Base-by-base conservation (phyloP, 1,140 invertebrate species). In the Ceratina australensis region DNA sequence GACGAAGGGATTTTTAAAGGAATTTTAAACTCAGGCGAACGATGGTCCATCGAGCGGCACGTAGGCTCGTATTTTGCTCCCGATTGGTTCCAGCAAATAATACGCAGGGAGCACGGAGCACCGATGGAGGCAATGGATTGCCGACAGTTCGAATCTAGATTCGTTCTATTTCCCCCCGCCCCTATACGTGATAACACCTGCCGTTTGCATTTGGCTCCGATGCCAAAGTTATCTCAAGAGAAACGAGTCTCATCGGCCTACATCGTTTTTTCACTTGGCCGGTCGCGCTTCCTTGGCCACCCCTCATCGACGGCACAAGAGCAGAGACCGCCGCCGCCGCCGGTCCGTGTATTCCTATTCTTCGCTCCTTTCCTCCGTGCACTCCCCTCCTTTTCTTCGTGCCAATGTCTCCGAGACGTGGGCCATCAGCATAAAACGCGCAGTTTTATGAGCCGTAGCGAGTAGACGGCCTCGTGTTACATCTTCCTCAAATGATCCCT, bases 381-480 rank as follows among this genome's bases (percentile, higher is more conserved):
- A 8, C 50, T 1, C 59, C n/a, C n/a, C 10, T 15, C 52, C 80
- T 88, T 85, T 83, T 73, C 78, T 87, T 79, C 82, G 83, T 87
- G 87, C 88, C 87, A 89, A 90, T 88, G 87, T 90, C 84, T 77
- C 63, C 78, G 76, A 86, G 83, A 87, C 81, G 80, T 74, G 65
- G 60, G 79, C 87, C 89, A 91, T 91, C 89, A 91, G 89, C 89
- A 90, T 91, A 91, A 91, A 91, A 89, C 85, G 88, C 81, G 84
- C 80, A 74, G 86, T 88, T 91, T 91, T 91, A 91, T 87, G 90
- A 91, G 85, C 87, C 88, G 87, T 91, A 90, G 86, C 87, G 83
- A 85, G 83, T 87, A 87, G 87, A 90, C 86, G 82, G 83, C 88
- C 84, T 86, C 87, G 86, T 83, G 84, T 91, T 89, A 90, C 87